Evolutionary conservation across 2,888 invertebrate species (phyloP).

Genomic region (Drosophila borealis): DNA sequence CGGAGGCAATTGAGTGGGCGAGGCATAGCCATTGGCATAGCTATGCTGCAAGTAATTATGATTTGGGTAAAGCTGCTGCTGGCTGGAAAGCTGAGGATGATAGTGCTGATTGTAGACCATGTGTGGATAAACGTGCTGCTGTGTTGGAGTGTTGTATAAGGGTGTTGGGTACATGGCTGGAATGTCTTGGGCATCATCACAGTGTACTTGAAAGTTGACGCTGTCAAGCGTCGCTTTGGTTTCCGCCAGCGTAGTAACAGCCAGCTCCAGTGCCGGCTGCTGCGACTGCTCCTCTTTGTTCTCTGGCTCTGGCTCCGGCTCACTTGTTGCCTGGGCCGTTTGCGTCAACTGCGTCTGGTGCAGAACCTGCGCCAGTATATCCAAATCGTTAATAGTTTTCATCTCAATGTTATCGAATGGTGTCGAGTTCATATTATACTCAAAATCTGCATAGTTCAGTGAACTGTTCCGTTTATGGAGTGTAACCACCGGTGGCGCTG

Average conservation of each 20-base stretch:
- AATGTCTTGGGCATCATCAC: conserved; percentile 75
- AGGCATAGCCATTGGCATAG: conserved; percentile 62
- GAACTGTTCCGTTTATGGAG: conserved; percentile 74
- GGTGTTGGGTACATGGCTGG: conserved; percentile 58
- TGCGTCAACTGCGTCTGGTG: conserved; percentile 83
- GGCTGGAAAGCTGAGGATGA: conserved; percentile 45
- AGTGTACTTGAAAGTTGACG: conserved; percentile 70
- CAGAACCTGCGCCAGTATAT: conserved; percentile 93
- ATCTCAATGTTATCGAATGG: conserved; percentile 97
- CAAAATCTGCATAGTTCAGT: conserved; percentile 91
- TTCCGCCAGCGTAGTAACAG: conserved; percentile 64
- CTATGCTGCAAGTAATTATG: conserved; percentile 82
- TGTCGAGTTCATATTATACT: conserved; percentile 93
- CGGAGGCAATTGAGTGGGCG: conserved; percentile 43
- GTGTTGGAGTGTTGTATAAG: conserved; percentile 40
- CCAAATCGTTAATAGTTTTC: conserved; percentile 96
- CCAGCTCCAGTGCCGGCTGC: conserved; percentile 44
- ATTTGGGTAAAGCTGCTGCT: conserved; percentile 72
- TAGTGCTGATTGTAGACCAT: conserved; percentile 58
- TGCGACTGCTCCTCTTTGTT: conserved; percentile 16
- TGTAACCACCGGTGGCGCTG: conserved; percentile 49
- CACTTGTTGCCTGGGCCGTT: conserved; percentile 3
- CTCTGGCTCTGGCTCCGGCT: conserved; percentile 2
- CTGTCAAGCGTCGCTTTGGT: conserved; percentile 73
- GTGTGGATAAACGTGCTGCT: conserved; percentile 52